These are phyloP conservation scores for Torymus tubicola DNA, from an alignment of 2,888 invertebrate genomes.

Conservation along the genomic window DNA sequence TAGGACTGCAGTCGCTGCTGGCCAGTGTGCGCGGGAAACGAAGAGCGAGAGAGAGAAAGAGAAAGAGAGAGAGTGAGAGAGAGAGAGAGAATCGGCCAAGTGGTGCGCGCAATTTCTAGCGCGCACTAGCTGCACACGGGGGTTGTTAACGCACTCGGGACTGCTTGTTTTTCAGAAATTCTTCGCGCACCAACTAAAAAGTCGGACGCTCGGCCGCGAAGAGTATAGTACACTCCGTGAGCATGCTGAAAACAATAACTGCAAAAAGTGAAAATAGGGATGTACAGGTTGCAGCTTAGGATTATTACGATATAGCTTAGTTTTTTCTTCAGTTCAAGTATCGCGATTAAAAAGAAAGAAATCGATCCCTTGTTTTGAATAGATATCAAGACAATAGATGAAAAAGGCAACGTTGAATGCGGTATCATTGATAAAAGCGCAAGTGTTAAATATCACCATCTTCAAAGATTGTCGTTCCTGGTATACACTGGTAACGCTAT, in stretches of 20 bases:
- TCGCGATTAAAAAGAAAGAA: too few species aligned
- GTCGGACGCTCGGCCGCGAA: background rate
- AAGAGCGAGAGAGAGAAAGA: background rate
- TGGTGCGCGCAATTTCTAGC: conserved; percentile 23
- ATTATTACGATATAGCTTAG: too few species aligned
- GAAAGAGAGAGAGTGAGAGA: background rate
- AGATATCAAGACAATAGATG: background rate
- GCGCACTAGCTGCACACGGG: background rate
- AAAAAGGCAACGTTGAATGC: background rate
- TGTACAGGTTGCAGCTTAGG: too few species aligned
- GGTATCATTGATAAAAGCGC: conserved; percentile 1
- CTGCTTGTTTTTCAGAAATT: conserved; percentile 12
- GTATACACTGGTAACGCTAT: conserved; percentile 33
- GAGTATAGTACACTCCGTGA: too few species aligned
- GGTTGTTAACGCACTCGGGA: conserved; percentile 29
- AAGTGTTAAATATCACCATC: conserved; percentile 17
- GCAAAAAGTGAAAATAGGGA: too few species aligned
- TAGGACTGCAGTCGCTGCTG: background rate
- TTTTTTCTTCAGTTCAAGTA: too few species aligned
- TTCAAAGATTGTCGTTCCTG: conserved; percentile 9
- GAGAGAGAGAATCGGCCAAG: background rate
- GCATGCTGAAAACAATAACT: background rate
- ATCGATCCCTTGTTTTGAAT: too few species aligned
- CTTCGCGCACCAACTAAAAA: background rate
- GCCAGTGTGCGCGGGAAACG: conserved; percentile 3